Base-by-base conservation (phyloP, 1,140 invertebrate genomes). In the Matsumurasca onukii region DNA sequence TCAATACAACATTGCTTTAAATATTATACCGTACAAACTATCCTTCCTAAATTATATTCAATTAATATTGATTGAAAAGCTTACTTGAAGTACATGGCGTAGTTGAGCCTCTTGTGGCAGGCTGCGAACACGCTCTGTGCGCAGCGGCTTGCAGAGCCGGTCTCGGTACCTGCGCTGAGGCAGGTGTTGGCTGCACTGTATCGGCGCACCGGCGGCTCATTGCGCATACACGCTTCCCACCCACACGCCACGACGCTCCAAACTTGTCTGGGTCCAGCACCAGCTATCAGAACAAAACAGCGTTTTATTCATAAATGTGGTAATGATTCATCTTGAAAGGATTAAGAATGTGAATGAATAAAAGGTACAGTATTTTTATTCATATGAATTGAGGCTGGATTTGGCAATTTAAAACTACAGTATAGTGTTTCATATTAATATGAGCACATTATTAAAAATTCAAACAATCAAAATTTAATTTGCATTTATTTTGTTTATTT, bases 181-280 rank as follows among this genome's bases (percentile, higher is more conserved):
- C 77, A 78, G 3, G 71, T 68, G 71, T 75, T 29, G 75, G 64
- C 2, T 71, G 66, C 29, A 75, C 69, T 24, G 69, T 22, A 29
- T 67, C 69, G 24, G 69, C 69, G 77, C 62, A 77, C 78, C 31
- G 80, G 81, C 29, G 81, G 80, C 63, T 82, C 77, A 30, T 77
- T 77, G 24, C 84, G 77, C 90, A 94, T 0, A 86, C 86, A 67
- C 87, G 89, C 65, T 86, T 88, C 0, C 89, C 87, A 1, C 93
- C 93, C 2, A 94, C 89, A 55, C 90, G 84, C 94, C 94, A 96
- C 0, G 92, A 92, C 51, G 88, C 84, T 17, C 91, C 93, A 73
- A 96, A 95, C 52, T 84, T 84, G 76, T 88, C 85, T 1, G 89
- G 81, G 72, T 91, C 87, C 29, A 77, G 79, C 71, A 73, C 72